These are phyloP conservation scores for Pteria penguin DNA, from an alignment of 2,888 invertebrate genomes.

Conservation along the genomic window DNA sequence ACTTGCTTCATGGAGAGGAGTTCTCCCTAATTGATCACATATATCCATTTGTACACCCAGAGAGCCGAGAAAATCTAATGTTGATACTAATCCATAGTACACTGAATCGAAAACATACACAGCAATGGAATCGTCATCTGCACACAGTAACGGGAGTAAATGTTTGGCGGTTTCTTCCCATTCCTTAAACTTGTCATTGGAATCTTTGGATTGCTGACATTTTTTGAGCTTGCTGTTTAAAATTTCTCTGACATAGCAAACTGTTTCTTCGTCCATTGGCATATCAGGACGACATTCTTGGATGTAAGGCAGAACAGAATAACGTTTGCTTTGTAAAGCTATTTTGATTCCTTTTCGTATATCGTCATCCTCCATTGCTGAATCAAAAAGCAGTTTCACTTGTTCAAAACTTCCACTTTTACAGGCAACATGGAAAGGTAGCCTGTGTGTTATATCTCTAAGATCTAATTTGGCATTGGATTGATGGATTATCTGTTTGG, in stretches of 20 bases:
- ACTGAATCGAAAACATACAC: constrained; percentile 48
- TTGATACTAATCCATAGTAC: constrained; percentile 33
- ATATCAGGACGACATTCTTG: constrained; percentile 27
- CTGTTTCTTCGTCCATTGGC: constrained; percentile 35
- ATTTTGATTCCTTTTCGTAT: constrained; percentile 46
- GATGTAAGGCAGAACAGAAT: constrained; percentile 23
- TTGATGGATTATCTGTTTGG: constrained; percentile 27
- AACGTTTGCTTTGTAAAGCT: constrained; percentile 35
- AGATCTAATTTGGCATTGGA: constrained; percentile 5
- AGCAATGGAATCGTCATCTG: constrained; percentile 26
- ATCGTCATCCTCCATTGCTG: constrained; percentile 34
- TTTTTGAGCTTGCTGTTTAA: constrained; percentile 36
- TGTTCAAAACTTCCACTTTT: constrained; percentile 41
- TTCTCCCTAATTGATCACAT: constrained; percentile 48
- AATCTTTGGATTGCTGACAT: constrained; percentile 24
- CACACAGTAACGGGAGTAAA: constrained; percentile 40
- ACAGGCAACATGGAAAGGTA: constrained; percentile 59
- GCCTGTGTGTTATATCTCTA: constrained; percentile 43
- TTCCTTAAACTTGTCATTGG: constrained; percentile 13
- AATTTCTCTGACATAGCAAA: constrained; percentile 39
- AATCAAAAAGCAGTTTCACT: constrained; percentile 7
- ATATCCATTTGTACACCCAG: constrained; percentile 34
- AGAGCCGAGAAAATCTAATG: constrained; percentile 36
- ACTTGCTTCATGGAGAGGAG: constrained; percentile 54
- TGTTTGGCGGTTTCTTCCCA: constrained; percentile 24